Evolutionary conservation across 2,888 invertebrate genomes (phyloP), one percentile per base, ranked within the genome.

Genomic region (Bruchidius siliquastri): DNA sequence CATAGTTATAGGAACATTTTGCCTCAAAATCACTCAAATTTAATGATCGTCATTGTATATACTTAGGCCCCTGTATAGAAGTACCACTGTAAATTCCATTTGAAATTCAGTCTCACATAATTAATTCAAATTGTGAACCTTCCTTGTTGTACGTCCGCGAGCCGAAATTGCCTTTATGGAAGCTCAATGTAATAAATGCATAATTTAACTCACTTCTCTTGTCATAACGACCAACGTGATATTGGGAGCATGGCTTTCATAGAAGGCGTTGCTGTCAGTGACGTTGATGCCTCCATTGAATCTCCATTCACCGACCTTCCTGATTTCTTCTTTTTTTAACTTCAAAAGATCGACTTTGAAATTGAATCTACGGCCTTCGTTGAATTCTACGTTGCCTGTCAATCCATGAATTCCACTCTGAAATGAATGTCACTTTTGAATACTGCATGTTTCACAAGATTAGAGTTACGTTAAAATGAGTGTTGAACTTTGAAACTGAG

Each of bases 181-280:
- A n/a, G n/a, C 66, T 66, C 69, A 69, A 67, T 20, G n/a, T 70
- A 71, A 70, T 72, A 21, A 30, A 76, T 32, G 10, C 26, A 66
- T 26, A 22, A n/a, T 2, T 69, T n/a, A 20, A 81, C 87, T 85
- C 85, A 96, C 96, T 91, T 95, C 94, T 82, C 94, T 91, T 66
- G 96, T 96, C 87, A 96, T 96, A n/a, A 96, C 95, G 72, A 95
- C 91, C 4, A 96, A 89, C 0, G 96, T 96, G 22, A 96, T 94
- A 86, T 96, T 96, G 0, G 94, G 93, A 0, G 92, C 91, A 67
- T 92, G 92, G 70, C 92, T 92, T 79, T 96, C 92, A 84, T 92
- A 94, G 85, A 96, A 97, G 0, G 96, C 96, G 0, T 92, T 92
- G 0, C 93, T 92, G 85, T 96, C 95, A 0, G 96, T 95, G 77